phyloP scores from a whole-genome alignment of 23 tunicate genomes.

The Styela plicata region DNA sequence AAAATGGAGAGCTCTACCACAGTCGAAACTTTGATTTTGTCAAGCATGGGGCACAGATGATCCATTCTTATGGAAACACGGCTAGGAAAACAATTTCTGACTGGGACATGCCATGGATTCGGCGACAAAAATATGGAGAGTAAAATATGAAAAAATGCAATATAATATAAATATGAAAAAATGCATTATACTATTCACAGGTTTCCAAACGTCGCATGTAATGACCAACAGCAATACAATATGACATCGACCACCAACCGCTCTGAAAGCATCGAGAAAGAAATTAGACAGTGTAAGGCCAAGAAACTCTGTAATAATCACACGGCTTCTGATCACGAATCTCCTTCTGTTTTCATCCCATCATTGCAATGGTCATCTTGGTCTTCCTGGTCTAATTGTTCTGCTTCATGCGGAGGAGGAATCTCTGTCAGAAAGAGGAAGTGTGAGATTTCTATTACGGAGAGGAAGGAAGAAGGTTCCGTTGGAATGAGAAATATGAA shows the following conservation, averaged over 20 bases:
- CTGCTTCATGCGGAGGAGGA: conserved; percentile 1
- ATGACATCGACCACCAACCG: neutral
- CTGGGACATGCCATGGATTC: too few species aligned
- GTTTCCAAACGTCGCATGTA: neutral
- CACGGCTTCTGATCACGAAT: neutral
- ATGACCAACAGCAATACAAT: neutral
- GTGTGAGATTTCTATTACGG: neutral
- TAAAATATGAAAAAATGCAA: too few species aligned
- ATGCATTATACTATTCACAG: too few species aligned
- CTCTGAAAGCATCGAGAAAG: neutral
- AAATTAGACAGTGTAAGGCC: neutral
- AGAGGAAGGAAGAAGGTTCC: neutral
- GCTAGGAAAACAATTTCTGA: too few species aligned
- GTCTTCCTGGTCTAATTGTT: conserved; percentile 6
- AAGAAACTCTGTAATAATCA: neutral
- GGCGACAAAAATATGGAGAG: too few species aligned
- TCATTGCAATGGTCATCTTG: conserved; percentile 1
- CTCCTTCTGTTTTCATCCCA: neutral
- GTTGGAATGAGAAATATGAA: neutral
- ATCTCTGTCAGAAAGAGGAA: neutral
- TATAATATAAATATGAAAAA: too few species aligned
- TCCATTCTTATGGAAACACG: too few species aligned
- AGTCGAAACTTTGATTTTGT: too few species aligned
- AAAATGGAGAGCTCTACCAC: too few species aligned
- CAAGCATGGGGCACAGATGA: too few species aligned